A percentile compares a stretch with the other conserved stretches of the same genome.
phyloP scores from a whole-genome alignment of 2,797 vertebrate genomes.

The Catharus ustulatus region DNA sequence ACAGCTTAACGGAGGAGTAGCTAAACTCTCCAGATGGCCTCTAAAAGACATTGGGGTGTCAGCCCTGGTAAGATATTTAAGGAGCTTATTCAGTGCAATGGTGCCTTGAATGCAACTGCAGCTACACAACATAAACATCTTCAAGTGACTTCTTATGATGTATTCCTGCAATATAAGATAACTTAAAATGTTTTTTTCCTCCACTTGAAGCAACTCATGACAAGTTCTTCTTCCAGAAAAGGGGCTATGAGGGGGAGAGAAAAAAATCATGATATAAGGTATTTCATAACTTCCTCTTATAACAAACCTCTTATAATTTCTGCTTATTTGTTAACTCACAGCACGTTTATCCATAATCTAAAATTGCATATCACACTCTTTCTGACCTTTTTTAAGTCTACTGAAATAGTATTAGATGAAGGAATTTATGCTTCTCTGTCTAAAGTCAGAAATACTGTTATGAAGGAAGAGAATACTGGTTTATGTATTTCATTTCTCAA shows the following conservation, averaged over 20 bases:
- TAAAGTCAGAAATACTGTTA: background rate
- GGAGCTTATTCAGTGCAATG: background rate
- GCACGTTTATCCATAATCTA: background rate
- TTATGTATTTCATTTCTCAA: background rate
- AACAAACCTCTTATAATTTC: background rate
- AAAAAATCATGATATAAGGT: background rate
- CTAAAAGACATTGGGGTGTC: background rate
- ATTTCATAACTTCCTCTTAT: background rate
- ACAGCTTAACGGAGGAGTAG: background rate
- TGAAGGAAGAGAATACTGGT: background rate
- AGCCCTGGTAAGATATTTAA: background rate
- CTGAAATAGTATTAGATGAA: background rate
- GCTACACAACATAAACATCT: background rate
- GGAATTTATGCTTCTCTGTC: background rate
- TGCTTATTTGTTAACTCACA: background rate
- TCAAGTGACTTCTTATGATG: background rate
- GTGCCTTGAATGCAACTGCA: background rate
- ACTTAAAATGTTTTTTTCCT: background rate
- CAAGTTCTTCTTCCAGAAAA: background rate
- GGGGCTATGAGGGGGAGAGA: accelerated
- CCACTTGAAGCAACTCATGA: background rate
- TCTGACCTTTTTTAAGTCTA: background rate
- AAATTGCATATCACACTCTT: background rate
- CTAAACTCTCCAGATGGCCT: background rate
- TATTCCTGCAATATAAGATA: background rate